Base-by-base conservation (phyloP, 2,113 vertebrate genomes). In the Laticauda laticaudata region DNA sequence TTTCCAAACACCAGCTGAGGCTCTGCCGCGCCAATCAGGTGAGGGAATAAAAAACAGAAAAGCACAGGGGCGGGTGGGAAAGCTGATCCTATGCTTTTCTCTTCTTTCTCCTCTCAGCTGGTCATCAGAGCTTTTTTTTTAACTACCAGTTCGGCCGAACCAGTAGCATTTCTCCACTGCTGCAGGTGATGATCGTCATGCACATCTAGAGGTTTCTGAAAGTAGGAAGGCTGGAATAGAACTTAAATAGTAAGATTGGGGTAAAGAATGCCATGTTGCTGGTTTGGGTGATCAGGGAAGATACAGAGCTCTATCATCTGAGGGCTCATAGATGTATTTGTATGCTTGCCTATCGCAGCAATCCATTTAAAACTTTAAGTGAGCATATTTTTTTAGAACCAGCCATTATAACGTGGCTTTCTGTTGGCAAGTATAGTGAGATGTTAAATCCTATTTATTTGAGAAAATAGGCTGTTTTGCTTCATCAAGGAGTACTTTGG, bases 401-500 rank as follows among this genome's bases (percentile, higher is more conserved):
- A 91, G 86, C n/a, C 24, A 91, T 57, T 43, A 12, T 56, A 94
- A 89, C 57, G 69, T 93, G 69, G 92, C 57, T 56, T 61, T 93
- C 8, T 87, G 64, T 69, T 92, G 90, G 89, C 59, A 85, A 90
- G 85, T 55, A 55, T 48, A 90, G 75, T 93, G 88, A 93, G 95
- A 88, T 93, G 86, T 53, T 93, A 39, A 88, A 93, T 56, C 92
- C 64, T 85, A 61, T 69, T 91, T 94, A 48, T 64, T 93, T 91
- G 87, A n/a, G 85, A 90, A 95, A 87, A 91, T 61, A 88, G 75
- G 55, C 59, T 88, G 26, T 95, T 96, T 94, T 91, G 90, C 86
- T 89, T 94, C 95, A 11, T 51, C 26, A 87, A 56, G 20, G 93
- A 91, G 45, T 0, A 0, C 51, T 86, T 88, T 89, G 92, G 93